Percentiles rank a stretch among this genome's conserved stretches.
Conservation (phyloP, 2,888 invertebrate species). For the Dimorphilus gyrociliatus region DNA sequence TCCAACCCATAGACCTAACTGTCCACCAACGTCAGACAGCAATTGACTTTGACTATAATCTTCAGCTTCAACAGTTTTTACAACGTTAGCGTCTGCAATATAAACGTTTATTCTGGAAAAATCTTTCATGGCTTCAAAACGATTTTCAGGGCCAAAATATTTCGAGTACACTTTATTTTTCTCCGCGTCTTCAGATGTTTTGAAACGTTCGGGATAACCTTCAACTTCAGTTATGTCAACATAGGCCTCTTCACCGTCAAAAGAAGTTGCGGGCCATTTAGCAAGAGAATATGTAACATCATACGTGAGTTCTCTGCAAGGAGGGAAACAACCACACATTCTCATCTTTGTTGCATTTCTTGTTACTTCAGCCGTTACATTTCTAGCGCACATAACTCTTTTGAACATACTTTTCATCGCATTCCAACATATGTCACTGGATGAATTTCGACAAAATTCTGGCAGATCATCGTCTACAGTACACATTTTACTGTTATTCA, state of each 20-base stretch:
- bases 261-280: constrained; percentile 12
- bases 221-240: constrained; percentile 10
- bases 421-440: constrained; percentile 5
- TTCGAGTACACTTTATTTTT: constrained; percentile 7
- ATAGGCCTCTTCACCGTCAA: constrained; percentile 12
- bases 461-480: constrained; percentile 7
- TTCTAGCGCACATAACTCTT: constrained; percentile 6
- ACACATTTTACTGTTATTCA: constrained; percentile 8
- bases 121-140: constrained; percentile 8
- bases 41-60: constrained; percentile 9
- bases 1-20: constrained; percentile 8
- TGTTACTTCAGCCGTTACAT: constrained; percentile 5
- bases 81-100: constrained; percentile 11
- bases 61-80: constrained; percentile 9
- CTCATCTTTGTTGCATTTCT: constrained; percentile 7
- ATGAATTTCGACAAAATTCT: constrained; percentile 3
- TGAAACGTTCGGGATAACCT: constrained; percentile 8
- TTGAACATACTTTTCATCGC: constrained; percentile 6
- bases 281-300: constrained; percentile 11
- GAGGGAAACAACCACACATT: constrained; percentile 9
- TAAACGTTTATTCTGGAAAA: constrained; percentile 11
- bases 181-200: constrained; percentile 6
- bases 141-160: constrained; percentile 9
- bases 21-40: constrained; percentile 9
- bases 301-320: constrained; percentile 9